Percentiles rank a stretch among this genome's conserved stretches.
These are phyloP conservation scores for Gadopsis bispinosus DNA, from an alignment of 2,797 vertebrate species.

Conservation along the genomic window DNA sequence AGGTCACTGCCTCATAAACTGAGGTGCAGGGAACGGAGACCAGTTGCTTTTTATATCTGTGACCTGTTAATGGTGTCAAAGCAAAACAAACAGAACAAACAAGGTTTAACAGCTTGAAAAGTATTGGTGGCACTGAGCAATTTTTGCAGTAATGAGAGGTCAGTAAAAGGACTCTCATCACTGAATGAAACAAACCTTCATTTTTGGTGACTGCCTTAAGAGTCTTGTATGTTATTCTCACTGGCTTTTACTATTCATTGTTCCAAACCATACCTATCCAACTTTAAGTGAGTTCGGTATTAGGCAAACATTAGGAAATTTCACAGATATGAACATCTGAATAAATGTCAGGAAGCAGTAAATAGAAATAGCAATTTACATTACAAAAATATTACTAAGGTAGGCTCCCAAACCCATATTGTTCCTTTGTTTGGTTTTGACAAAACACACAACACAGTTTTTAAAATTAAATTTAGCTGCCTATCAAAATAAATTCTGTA, in stretches of 20 bases:
- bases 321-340: neutral
- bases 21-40: conserved; percentile 9
- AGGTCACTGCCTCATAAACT: conserved; percentile 19
- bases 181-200: neutral
- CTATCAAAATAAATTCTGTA: neutral
- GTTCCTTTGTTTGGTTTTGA: neutral
- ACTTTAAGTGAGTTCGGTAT: neutral
- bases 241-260: neutral
- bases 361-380: neutral
- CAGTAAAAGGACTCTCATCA: no score
- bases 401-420: neutral
- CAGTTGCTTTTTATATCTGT: conserved; percentile 26
- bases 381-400: neutral
- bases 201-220: neutral
- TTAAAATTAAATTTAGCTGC: neutral
- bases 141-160: no score
- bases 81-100: conserved; percentile 33
- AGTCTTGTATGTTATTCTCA: neutral
- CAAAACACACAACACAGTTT: neutral
- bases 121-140: neutral
- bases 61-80: conserved; percentile 49
- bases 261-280: neutral
- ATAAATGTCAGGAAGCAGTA: neutral
- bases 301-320: neutral
- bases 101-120: conserved; percentile 17